Evolutionary conservation across 2,888 invertebrate species (phyloP), one percentile per base, ranked within the genome.

Genomic region (Drosophila robusta): DNA sequence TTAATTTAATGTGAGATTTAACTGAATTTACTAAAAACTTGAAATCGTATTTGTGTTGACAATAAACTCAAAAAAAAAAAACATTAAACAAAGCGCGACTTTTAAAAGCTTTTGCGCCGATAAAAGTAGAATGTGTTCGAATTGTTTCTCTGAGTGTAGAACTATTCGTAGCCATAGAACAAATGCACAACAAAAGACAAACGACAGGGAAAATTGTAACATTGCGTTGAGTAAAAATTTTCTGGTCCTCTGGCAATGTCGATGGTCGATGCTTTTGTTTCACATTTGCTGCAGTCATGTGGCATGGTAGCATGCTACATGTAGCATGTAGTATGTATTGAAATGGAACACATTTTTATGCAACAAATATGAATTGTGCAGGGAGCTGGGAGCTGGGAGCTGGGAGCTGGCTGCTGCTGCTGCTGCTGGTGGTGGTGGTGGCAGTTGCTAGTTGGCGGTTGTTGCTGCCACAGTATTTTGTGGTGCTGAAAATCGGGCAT

Each of bases 401-500:
- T 32, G 56, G 22, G 11, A 5, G 36, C n/a, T 34, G 32, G 54
- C n/a, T n/a, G 12, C 8, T 44, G 38, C n/a, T n/a, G n/a, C n/a
- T n/a, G 32, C 8, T 39, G 38, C n/a, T 41, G 16, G 8, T 29
- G 9, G 3, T 29, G 29, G 9, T 29, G 29, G 6, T 26, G 26
- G 8, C 8, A 29, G 26, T 18, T 44, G 65, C 42, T 38, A 52
- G 39, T 54, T 38, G 39, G 12, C 51, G 51, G 63, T 11, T 41
- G 54, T 54, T 57, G 57, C 71, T 56, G 67, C 52, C 60, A 51
- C 78, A 69, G 64, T 57, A 80, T 75, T 85, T 79, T 86, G 82
- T 83, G 84, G 87, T 68, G 77, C 71, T 82, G 71, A 74, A 75
- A 86, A 86, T 86, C 82, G 83, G 73, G 84, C 87, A 86, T 83